A percentile compares a stretch with the other conserved stretches of the same genome.
Evolutionary conservation across 2,888 invertebrate genomes (phyloP).

Genomic region (Phania funesta): DNA sequence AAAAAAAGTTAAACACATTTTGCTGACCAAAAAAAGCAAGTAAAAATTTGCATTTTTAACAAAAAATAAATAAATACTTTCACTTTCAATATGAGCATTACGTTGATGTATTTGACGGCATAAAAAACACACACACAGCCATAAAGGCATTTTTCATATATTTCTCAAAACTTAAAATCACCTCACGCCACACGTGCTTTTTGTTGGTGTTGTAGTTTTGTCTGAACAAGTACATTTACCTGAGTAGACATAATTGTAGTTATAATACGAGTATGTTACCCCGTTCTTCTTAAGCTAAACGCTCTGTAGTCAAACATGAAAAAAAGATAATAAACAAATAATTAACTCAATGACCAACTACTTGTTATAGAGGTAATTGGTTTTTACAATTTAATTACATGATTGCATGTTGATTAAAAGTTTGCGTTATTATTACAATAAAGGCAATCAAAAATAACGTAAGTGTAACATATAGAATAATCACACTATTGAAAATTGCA

Average conservation of each 20-base stretch:
- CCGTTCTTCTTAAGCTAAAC: neutral
- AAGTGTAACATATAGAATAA: constrained; percentile 34
- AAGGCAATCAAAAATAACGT: constrained; percentile 41
- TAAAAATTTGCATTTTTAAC: constrained; percentile 36
- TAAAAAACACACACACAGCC: neutral
- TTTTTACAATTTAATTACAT: constrained; percentile 46
- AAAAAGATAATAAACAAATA: neutral
- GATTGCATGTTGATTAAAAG: constrained; percentile 57
- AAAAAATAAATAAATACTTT: constrained; percentile 54
- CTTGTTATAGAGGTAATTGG: neutral
- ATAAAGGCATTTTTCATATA: constrained; percentile 10
- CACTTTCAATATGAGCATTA: constrained; percentile 59
- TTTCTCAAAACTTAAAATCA: constrained; percentile 13
- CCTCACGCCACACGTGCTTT: constrained; percentile 55
- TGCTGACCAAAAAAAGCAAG: constrained; percentile 62
- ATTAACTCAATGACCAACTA: constrained; percentile 58
- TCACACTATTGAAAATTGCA: constrained; percentile 16
- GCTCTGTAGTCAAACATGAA: constrained; percentile 12
- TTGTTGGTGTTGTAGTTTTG: constrained; percentile 24
- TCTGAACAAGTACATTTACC: constrained; percentile 40
- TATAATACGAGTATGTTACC: constrained; percentile 1
- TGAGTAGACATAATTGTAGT: neutral
- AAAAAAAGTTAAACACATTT: constrained; percentile 47
- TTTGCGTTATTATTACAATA: constrained; percentile 42
- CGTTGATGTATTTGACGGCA: constrained; percentile 19